Conservation (phyloP, 1,140 invertebrate genomes). For the Zaprionus camerounensis region DNA sequence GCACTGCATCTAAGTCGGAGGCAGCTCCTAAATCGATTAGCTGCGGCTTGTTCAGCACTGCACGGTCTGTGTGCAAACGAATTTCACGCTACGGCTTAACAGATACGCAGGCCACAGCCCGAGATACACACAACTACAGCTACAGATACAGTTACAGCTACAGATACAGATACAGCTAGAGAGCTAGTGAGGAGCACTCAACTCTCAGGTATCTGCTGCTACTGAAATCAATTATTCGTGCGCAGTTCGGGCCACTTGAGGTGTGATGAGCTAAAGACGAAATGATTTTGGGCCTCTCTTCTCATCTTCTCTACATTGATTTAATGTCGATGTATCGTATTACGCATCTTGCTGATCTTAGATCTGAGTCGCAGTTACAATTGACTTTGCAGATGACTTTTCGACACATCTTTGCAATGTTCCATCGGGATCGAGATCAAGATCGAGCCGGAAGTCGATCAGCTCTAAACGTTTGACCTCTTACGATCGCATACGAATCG, state of each 20-base stretch:
- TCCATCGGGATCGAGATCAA: neutral
- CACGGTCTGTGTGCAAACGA: slow-evolving; percentile 58
- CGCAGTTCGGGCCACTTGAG: slow-evolving; percentile 49
- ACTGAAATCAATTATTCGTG: slow-evolving; percentile 67
- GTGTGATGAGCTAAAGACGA: slow-evolving; percentile 66
- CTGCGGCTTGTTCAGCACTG: slow-evolving; percentile 65
- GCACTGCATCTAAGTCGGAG: slow-evolving; percentile 4
- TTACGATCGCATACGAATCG: neutral
- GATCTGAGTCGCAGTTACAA: neutral
- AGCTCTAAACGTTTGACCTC: neutral
- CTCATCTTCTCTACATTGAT: neutral
- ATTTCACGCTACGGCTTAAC: slow-evolving; percentile 62
- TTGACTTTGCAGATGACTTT: slow-evolving; percentile 33
- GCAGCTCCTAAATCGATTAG: slow-evolving; percentile 65
- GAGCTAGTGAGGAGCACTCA: neutral
- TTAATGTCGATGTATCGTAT: slow-evolving; percentile 8
- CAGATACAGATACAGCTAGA: slow-evolving; percentile 4
- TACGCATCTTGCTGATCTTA: neutral
- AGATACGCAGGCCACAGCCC: slow-evolving; percentile 55
- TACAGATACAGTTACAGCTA: slow-evolving; percentile 4
- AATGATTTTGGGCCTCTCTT: slow-evolving; percentile 40
- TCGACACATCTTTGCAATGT: slow-evolving; percentile 15
- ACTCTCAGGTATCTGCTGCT: slow-evolving; percentile 56
- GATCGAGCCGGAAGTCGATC: neutral
- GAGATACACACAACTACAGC: slow-evolving; percentile 38